A percentile compares a stretch with the other conserved stretches of the same genome.
These are phyloP conservation scores for Bubo scandiacus DNA, from an alignment of 2,113 vertebrate species.

Conservation along the genomic window DNA sequence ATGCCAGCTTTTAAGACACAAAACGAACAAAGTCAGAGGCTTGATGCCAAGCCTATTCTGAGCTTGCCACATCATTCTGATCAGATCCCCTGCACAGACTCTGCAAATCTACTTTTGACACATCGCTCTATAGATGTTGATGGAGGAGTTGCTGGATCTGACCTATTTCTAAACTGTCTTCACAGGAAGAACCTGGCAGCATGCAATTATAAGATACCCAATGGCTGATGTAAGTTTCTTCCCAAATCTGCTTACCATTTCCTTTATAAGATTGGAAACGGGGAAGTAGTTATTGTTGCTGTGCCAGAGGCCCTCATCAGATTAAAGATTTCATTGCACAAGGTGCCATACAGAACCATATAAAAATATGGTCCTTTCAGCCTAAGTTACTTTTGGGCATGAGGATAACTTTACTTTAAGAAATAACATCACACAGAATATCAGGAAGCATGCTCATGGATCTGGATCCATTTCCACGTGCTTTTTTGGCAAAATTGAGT, in stretches of 20 bases:
- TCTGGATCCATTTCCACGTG: neutral
- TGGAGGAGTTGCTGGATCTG: neutral
- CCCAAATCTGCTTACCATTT: neutral
- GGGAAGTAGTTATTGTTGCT: neutral
- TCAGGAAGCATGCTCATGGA: neutral
- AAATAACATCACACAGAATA: neutral
- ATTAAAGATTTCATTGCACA: neutral
- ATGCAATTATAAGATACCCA: neutral
- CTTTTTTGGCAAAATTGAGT: neutral
- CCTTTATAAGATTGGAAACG: neutral
- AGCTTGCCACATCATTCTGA: neutral
- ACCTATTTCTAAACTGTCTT: neutral
- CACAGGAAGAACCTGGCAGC: neutral
- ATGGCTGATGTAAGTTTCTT: neutral
- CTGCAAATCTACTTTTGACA: neutral
- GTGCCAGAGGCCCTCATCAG: neutral
- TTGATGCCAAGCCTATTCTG: neutral
- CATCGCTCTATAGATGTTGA: too few relatives aligned
- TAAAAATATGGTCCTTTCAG: neutral
- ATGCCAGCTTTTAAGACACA: neutral
- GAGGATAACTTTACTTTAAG: neutral
- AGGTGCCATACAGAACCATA: neutral
- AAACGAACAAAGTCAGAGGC: neutral
- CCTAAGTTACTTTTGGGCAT: neutral
- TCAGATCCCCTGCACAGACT: neutral